These are phyloP conservation scores for Coregonus ussuriensis DNA, from an alignment of 2,797 vertebrate species.

Conservation along the genomic window DNA sequence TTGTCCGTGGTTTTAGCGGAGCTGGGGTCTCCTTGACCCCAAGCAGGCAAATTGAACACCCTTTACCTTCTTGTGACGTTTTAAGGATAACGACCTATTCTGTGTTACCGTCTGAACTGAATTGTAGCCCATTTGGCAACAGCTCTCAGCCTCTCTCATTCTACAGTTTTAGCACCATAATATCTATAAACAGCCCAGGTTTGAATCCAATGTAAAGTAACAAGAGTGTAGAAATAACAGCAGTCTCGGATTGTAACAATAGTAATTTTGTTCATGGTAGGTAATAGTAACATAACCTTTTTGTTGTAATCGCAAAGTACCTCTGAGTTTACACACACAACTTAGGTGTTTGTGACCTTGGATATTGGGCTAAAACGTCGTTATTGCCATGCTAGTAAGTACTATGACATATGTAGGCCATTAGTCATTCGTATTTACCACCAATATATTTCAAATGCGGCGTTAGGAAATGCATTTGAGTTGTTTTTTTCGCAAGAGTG, in stretches of 20 bases:
- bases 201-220: slow-evolving; percentile 10
- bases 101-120: not conserved
- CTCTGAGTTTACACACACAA: not conserved
- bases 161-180: slow-evolving; percentile 21
- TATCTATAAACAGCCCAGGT: too few species aligned
- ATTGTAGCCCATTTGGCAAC: slow-evolving; percentile 2
- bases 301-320: not conserved
- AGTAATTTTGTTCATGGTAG: slow-evolving; percentile 17
- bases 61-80: too few species aligned
- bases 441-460: slow-evolving; percentile 29
- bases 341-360: too few species aligned
- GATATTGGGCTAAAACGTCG: not conserved
- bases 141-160: slow-evolving; percentile 18
- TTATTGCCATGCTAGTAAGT: too few species aligned
- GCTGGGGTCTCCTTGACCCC: too few species aligned
- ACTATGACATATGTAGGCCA: not conserved
- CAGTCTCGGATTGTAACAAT: not conserved
- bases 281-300: slow-evolving; percentile 3
- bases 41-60: too few species aligned
- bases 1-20: too few species aligned
- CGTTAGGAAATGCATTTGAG: not conserved
- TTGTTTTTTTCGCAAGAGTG: not conserved
- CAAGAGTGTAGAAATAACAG: slow-evolving; percentile 20
- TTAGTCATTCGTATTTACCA: slow-evolving; percentile 38
- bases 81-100: slow-evolving; percentile 4